Evolutionary conservation across 1,140 invertebrate genomes (phyloP), one percentile per base, ranked within the genome.

Genomic region (Sitophilus oryzae): DNA sequence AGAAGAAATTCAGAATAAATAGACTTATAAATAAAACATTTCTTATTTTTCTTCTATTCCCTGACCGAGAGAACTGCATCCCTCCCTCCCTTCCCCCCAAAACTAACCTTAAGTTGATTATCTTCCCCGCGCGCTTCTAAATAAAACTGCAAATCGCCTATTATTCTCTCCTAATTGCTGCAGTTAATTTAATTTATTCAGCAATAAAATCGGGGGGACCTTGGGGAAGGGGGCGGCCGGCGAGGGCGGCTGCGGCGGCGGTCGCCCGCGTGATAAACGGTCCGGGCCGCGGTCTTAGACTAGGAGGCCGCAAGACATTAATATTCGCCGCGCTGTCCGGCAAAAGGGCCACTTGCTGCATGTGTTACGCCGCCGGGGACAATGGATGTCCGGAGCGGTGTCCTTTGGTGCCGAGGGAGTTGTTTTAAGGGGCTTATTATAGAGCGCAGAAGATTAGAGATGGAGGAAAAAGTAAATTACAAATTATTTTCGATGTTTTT

Each of bases 171-270:
- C 67, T 71, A 71, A 71, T 71, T 71, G 69, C 69, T 65, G 69
- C 67, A 70, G 67, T 71, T 71, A 69, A 71, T 71, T 71, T 71
- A 71, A 71, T 71, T 71, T 69, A 71, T 65, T 65, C 64, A 64
- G 68, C 67, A 70, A 70, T 70, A 70, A 70, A 70, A 70, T 70
- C 66, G 65, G 63, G 60, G 58, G 53, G 54, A 41, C 52, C 42
- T 43, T 55, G 44, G 45, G 42, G 51, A 40, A 22, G 15, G n/a
- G 16, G 42, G 19, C 15, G 20, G 44, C 14, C 30, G 23, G 25
- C 30, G 54, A n/a, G 54, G 35, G 40, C 50, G n/a, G 38, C 14
- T n/a, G n/a, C 22, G 43, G 52, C 49, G 23, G 55, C 55, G 55
- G 55, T 57, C 55, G 55, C 45, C 55, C 55, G 19, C 55, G 49